Percentiles rank a stretch among this genome's conserved stretches.
These are phyloP conservation scores for Athene noctua DNA, from an alignment of 2,113 vertebrate species.

Conservation along the genomic window DNA sequence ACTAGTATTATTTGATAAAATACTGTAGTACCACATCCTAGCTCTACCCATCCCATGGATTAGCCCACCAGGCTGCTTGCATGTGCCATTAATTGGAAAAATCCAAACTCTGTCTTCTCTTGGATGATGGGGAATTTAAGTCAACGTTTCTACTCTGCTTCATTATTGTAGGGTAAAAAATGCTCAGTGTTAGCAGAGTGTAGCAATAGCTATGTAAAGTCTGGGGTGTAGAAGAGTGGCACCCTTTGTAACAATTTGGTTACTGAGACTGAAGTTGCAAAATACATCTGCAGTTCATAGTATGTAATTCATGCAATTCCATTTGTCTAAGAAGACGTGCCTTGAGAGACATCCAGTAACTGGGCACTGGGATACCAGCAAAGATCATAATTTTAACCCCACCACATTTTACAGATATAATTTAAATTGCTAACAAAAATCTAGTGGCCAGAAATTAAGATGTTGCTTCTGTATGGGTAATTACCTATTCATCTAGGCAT, in stretches of 20 bases:
- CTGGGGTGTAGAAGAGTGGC: not conserved
- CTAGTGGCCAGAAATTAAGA: not conserved
- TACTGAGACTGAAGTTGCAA: not conserved
- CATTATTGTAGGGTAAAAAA: not conserved
- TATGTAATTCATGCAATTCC: not conserved
- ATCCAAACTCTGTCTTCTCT: not conserved
- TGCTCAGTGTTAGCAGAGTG: not conserved
- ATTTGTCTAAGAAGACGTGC: not conserved
- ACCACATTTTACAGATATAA: not conserved
- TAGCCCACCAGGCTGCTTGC: not conserved
- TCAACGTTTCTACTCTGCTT: not conserved
- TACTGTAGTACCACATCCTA: not conserved
- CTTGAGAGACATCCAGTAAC: not conserved
- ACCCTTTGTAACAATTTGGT: fast-evolving
- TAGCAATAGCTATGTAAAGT: not conserved
- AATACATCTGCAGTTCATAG: not conserved
- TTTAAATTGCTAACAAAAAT: not conserved
- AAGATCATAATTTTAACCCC: not conserved
- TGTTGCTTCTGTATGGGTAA: not conserved
- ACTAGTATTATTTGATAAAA: not conserved
- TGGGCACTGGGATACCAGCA: not conserved
- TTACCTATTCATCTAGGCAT: constrained; percentile 8
- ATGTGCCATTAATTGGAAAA: not conserved
- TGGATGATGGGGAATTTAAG: not conserved
- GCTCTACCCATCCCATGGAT: not conserved